A percentile compares a stretch with the other conserved stretches of the same genome.
These are phyloP conservation scores for Anolis sagrei DNA, from an alignment of 2,113 vertebrate species.

Conservation along the genomic window DNA sequence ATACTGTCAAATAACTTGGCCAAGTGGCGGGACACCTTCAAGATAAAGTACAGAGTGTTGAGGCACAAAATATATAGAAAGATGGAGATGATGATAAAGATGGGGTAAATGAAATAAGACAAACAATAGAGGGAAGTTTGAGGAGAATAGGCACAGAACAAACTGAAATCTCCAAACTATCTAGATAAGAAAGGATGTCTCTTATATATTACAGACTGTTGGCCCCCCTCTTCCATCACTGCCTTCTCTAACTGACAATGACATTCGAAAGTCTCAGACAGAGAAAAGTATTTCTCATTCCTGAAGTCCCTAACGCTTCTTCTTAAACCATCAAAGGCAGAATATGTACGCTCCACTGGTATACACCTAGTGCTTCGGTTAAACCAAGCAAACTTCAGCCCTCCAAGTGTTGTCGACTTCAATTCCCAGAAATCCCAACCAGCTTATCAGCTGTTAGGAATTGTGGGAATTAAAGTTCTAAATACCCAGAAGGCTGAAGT, in stretches of 20 bases:
- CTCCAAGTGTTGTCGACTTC: too few relatives aligned
- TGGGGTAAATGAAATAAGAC: too few relatives aligned
- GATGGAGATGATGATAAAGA: background rate
- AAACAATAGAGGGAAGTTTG: background rate
- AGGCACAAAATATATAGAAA: background rate
- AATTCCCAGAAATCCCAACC: too few relatives aligned
- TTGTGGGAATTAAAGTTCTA: too few relatives aligned
- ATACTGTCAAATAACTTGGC: constrained; percentile 78
- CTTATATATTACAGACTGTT: background rate
- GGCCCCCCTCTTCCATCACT: background rate
- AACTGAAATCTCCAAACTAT: background rate
- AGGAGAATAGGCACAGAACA: background rate
- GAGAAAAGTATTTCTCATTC: background rate
- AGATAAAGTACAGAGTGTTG: background rate
- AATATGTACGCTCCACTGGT: background rate
- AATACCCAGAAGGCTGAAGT: too few relatives aligned
- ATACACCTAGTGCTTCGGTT: background rate
- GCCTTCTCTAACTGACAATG: background rate
- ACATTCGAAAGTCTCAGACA: background rate
- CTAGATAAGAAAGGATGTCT: background rate
- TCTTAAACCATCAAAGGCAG: background rate
- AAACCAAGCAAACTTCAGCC: too few relatives aligned
- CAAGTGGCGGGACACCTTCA: constrained; percentile 77
- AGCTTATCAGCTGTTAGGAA: too few relatives aligned
- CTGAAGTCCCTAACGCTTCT: background rate